Evolutionary conservation across 2,888 invertebrate species (phyloP), one percentile per base, ranked within the genome.

Genomic region (Tetheella fluctuosa): DNA sequence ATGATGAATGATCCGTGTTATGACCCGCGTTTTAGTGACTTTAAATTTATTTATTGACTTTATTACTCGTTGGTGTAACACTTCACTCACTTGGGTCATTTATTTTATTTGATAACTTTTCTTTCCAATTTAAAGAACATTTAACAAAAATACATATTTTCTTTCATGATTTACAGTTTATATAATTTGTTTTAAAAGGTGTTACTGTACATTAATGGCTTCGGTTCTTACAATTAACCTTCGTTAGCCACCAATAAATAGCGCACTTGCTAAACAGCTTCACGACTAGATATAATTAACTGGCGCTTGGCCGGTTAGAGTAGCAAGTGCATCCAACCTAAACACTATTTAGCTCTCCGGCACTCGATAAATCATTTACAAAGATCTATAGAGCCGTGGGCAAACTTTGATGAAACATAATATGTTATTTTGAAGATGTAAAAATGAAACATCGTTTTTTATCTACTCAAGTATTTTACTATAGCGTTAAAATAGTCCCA

Each of bases 241-340:
- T 84, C 82, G 86, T 86, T 85, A 85, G 83, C 48, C 80, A 73
- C 80, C 84, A 88, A 87, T 89, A 89, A 90, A 90, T 87, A 86
- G 81, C 80, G 76, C 73, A 77, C 81, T 80, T 79, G 81, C 81
- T 81, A 76, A 83, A 81, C 84, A 83, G 76, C 79, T 86, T 86
- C 80, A 85, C 82, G 81, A 80, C 81, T 81, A 82, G 81, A 84
- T 86, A 84, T 89, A 89, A 89, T 90, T 88, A 88, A 85, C 82
- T 76, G 74, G 74, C 76, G 71, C 76, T 74, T 68, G 71, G 74
- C 74, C 77, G 71, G 80, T 81, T 83, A 83, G 84, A 82, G 88
- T 88, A 86, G 88, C 88, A 69, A 80, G 76, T 72, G 70, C 67
- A 70, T 68, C 69, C 68, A 74, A 28, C 23, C 37, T 39, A 64